A percentile compares a stretch with the other conserved stretches of the same genome.
These are phyloP conservation scores for Cheilosia grossa DNA, from an alignment of 2,888 invertebrate species.

Conservation along the genomic window DNA sequence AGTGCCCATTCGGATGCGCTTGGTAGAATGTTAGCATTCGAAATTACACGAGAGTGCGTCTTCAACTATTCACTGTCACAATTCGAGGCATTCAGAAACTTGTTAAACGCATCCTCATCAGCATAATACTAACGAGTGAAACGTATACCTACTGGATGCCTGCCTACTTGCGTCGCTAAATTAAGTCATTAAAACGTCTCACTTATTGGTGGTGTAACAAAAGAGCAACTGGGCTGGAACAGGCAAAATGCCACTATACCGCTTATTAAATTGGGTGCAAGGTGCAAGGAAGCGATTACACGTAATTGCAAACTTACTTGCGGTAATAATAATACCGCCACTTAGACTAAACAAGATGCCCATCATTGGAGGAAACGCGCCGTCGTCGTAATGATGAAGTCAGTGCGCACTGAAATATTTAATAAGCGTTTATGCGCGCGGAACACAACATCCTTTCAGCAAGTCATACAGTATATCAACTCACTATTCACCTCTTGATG, in stretches of 20 bases:
- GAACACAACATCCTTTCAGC: conserved; percentile 67
- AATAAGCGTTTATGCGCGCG: conserved; percentile 63
- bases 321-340: conserved; percentile 74
- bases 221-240: conserved; percentile 19
- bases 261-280: conserved; percentile 76
- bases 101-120: conserved; percentile 35
- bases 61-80: not conserved
- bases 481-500: conserved; percentile 35
- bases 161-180: conserved; percentile 6
- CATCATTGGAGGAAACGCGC: conserved; percentile 59
- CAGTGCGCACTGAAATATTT: conserved; percentile 25
- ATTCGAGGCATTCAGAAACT: conserved; percentile 5
- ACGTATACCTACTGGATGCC: not conserved
- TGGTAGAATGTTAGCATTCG: not conserved
- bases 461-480: conserved; percentile 10
- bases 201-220: conserved; percentile 49
- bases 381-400: not conserved
- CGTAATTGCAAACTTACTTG: conserved; percentile 81
- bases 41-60: conserved; percentile 18
- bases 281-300: conserved; percentile 82
- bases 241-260: conserved; percentile 23
- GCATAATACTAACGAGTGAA: conserved; percentile 16
- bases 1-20: not conserved
- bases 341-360: conserved; percentile 73
- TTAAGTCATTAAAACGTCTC: conserved; percentile 62